Base-by-base conservation (phyloP, 2,888 invertebrate genomes). In the Mythimna pallens region DNA sequence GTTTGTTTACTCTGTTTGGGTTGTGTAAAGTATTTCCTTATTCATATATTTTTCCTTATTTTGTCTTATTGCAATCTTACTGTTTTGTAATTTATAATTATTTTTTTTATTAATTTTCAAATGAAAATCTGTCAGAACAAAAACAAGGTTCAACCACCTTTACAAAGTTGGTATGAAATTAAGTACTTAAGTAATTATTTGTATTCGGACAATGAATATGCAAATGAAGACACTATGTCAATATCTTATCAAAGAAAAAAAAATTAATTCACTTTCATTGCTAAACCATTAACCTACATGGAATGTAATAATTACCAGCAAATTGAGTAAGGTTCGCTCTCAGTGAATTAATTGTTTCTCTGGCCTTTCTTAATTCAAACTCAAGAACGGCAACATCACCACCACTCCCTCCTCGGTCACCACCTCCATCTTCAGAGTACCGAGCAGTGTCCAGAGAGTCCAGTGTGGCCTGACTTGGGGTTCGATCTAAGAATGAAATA, bases 381-480 rank as follows among this genome's bases (percentile, higher is more conserved):
- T 99, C 99, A 34, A 99, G 94, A 17, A 99, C 98, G 62, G 98
- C 98, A 3, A 98, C 97, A 94, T 98, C 98, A 4, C 97, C 97
- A n/a, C 97, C 97, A 88, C 97, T 96, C 52, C 97, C 98, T 0
- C 98, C 98, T 92, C 98, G 98, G 93, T 99, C 99, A 1, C 98
- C 96, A 63, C 97, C 98, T 0, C 98, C 98, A 95, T 99, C 98
- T 95, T 99, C 99, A 2, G 98, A 99, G 90, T 97, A 98, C 76
- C 98, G 96, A 7, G 98, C 98, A 90, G 98, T 97, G 92, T 99
- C 99, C 79, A 99, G 94, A 43, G 98, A 99, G 93, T 98, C 98
- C 86, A 99, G 97, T 40, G 99, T 99, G 62, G 98, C 98, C 92
- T 98, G 98, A 93, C 98, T 98, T 47, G 98, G 98, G 59, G 98